A percentile compares a stretch with the other conserved stretches of the same genome.
Conservation (phyloP, 2,797 vertebrate genomes). For the Hippopotamyrus pictus region DNA sequence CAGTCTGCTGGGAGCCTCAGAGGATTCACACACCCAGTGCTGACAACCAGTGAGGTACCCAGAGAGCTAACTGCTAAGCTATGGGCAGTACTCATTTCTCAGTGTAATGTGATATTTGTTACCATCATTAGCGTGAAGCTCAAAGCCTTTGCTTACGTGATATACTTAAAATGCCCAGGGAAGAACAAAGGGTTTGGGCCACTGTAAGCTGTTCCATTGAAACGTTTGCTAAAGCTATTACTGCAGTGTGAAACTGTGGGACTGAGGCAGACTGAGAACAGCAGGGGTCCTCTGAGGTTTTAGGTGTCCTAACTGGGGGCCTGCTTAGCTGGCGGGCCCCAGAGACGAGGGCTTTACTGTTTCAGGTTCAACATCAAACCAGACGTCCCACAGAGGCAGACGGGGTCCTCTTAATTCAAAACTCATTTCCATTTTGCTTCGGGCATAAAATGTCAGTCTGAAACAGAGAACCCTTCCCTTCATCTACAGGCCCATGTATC, state of each 20-base stretch:
- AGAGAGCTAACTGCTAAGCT: background rate
- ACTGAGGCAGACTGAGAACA: background rate
- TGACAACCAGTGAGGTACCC: background rate
- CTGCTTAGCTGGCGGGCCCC: background rate
- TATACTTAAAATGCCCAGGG: background rate
- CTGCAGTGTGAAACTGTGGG: background rate
- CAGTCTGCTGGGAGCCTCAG: background rate
- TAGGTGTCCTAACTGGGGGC: background rate
- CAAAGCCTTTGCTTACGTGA: background rate
- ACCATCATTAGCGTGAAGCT: background rate
- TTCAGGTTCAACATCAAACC: slow-evolving; percentile 5
- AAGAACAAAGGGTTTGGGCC: background rate
- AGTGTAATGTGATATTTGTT: background rate
- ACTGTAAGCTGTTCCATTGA: background rate
- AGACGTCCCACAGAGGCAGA: background rate
- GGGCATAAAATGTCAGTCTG: background rate
- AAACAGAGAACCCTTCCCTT: background rate
- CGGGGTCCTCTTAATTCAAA: slow-evolving; percentile 7
- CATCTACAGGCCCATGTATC: background rate
- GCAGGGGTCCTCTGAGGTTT: background rate
- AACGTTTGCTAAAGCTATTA: background rate
- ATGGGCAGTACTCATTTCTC: background rate
- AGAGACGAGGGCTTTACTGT: background rate
- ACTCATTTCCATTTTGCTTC: slow-evolving; percentile 4
- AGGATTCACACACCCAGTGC: background rate